phyloP scores from a whole-genome alignment of 2,113 vertebrate genomes.

The Rhineura floridana region DNA sequence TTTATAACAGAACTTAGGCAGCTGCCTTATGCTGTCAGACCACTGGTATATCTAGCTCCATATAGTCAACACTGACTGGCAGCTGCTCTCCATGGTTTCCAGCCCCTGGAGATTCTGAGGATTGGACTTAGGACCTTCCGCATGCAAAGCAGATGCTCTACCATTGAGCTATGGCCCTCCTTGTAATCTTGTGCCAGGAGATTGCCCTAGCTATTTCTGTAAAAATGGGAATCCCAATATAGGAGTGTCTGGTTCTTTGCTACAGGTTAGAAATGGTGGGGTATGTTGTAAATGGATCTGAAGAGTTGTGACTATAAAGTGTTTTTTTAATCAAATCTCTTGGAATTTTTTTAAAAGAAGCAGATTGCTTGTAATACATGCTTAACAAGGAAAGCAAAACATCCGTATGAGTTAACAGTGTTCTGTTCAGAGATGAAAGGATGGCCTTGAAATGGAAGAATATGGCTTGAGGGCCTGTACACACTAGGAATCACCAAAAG shows the following conservation, averaged over 20 bases:
- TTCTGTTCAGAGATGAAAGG: slow-evolving; percentile 68
- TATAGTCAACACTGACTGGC: too few species aligned
- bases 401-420: slow-evolving; percentile 69
- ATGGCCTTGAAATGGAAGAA: slow-evolving; percentile 67
- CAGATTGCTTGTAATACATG: slow-evolving; percentile 61
- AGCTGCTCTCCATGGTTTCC: too few species aligned
- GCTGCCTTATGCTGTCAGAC: too few species aligned
- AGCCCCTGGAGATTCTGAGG: too few species aligned
- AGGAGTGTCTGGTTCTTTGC: not conserved
- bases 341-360: slow-evolving; percentile 53
- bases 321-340: not conserved
- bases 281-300: not conserved
- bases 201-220: not conserved
- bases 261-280: not conserved
- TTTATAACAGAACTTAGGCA: not conserved
- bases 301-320: not conserved
- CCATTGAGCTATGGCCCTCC: not conserved
- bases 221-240: not conserved
- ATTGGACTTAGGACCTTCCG: too few species aligned
- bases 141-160: too few species aligned
- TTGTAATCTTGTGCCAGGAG: not conserved
- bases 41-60: too few species aligned
- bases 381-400: slow-evolving; percentile 66
- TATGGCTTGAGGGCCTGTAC: slow-evolving; percentile 56
- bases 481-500: slow-evolving; percentile 66